A percentile compares a stretch with the other conserved stretches of the same genome.
phyloP scores from a whole-genome alignment of 2,797 vertebrate genomes.

The Gymnocypris eckloni region DNA sequence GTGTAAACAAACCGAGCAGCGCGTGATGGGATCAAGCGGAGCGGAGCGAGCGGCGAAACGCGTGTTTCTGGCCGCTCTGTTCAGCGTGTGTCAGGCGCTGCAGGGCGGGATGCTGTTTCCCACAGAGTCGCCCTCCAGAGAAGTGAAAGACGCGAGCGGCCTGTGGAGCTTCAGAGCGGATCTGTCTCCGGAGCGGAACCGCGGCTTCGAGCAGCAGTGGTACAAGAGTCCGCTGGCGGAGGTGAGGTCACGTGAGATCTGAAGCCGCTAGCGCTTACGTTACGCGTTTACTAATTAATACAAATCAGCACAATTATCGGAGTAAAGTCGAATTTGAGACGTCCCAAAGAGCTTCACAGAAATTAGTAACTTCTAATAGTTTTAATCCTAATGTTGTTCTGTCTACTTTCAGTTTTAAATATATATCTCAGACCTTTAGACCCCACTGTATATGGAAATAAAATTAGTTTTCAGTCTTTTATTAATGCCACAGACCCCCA shows the following conservation, averaged over 20 bases:
- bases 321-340: neutral
- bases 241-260: constrained; percentile 85
- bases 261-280: rapidly evolving
- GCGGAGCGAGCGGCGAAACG: rapidly evolving
- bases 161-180: constrained; percentile 92
- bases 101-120: constrained; percentile 84
- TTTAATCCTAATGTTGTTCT: neutral
- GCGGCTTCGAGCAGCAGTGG: constrained; percentile 85
- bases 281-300: neutral
- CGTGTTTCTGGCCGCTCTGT: constrained; percentile 54
- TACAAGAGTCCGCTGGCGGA: constrained; percentile 81
- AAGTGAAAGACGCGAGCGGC: constrained; percentile 85
- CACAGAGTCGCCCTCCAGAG: constrained; percentile 82
- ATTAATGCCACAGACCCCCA: neutral
- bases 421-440: neutral
- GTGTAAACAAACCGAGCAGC: neutral
- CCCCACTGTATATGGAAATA: no score
- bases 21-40: neutral
- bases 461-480: neutral
- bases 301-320: neutral
- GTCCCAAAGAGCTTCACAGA: neutral
- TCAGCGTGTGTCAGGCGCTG: constrained; percentile 57
- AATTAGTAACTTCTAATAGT: neutral
- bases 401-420: neutral
- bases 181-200: constrained; percentile 76